phyloP scores from a whole-genome alignment of 2,113 vertebrate species.

The Gnathonemus longibarbis region DNA sequence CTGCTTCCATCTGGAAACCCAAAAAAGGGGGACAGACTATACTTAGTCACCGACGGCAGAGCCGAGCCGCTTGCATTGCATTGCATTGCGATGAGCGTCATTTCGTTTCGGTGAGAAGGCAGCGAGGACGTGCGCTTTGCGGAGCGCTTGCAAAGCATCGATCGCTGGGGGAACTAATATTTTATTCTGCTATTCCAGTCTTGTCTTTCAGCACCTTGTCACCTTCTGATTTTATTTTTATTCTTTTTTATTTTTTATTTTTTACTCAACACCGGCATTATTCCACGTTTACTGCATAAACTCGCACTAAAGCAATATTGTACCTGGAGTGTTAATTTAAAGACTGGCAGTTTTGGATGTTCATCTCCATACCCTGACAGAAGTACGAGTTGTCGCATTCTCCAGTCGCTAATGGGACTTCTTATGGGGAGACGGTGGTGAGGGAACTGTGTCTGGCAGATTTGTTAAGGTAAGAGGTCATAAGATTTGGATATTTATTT shows the following conservation, averaged over 20 bases:
- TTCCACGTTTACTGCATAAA: neutral
- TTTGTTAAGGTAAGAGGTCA: slow-evolving; percentile 30
- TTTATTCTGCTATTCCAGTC: slow-evolving; percentile 36
- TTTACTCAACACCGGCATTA: neutral
- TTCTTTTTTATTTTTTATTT: neutral
- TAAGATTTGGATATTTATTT: neutral
- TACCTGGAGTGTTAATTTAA: slow-evolving; percentile 26
- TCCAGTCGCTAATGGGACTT: slow-evolving; percentile 31
- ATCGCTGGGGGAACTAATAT: slow-evolving; percentile 30
- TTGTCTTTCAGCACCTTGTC: slow-evolving; percentile 18
- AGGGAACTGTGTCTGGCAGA: slow-evolving; percentile 14
- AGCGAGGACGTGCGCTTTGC: slow-evolving; percentile 25
- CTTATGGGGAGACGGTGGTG: slow-evolving; percentile 18
- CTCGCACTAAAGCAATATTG: slow-evolving; percentile 15
- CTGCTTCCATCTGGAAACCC: slow-evolving; percentile 41
- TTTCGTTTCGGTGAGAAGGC: slow-evolving; percentile 24
- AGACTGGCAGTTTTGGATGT: slow-evolving; percentile 37
- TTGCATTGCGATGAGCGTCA: slow-evolving; percentile 29
- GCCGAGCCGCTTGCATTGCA: slow-evolving; percentile 33
- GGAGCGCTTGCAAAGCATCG: slow-evolving; percentile 27
- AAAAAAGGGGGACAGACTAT: slow-evolving; percentile 31
- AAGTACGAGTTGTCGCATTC: slow-evolving; percentile 24
- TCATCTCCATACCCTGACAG: slow-evolving; percentile 27
- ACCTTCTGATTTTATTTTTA: neutral
- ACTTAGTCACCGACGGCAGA: slow-evolving; percentile 27